Evolutionary conservation across 1,140 invertebrate genomes (phyloP).

Genomic region (roundworm (Caenorhabditis elegans)): WBcel235 BX284603.4:7103501-7104000

Average conservation of each 20-base stretch:
- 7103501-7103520: neutral
- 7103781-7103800: slow-evolving; percentile 51
- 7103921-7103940: slow-evolving; percentile 1
- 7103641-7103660: neutral
- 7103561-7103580: too few species aligned
- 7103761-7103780: slow-evolving; percentile 52
- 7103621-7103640: neutral
- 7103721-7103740: slow-evolving; percentile 51
- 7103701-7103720: slow-evolving; percentile 31
- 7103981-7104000: neutral
- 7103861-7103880: slow-evolving; percentile 13
- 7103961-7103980: neutral
- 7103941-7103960: neutral
- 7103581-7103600: neutral
- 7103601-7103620: neutral
- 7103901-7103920: neutral
- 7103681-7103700: neutral
- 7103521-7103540: neutral
- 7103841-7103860: neutral
- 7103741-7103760: slow-evolving; percentile 44
- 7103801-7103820: slow-evolving; percentile 50
- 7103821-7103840: neutral
- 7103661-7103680: neutral
- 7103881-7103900: neutral
- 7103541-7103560: neutral